Conservation (phyloP, 2,888 invertebrate genomes). For the Rotaria sp. region DNA sequence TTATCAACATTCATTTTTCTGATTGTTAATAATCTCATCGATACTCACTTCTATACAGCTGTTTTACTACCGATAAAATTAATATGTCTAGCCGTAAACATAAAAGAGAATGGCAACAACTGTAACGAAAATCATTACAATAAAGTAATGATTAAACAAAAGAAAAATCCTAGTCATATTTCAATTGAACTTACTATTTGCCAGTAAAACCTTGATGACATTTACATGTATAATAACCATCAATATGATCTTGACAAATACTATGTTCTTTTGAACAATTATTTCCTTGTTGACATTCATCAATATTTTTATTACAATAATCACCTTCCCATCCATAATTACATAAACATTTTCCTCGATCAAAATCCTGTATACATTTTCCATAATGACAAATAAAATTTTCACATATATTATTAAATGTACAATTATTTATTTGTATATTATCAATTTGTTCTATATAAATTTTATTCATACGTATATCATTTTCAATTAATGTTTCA, state of each 20-base stretch:
- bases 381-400: background rate
- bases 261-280: slow-evolving; percentile 5
- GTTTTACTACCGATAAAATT: background rate
- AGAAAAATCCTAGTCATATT: background rate
- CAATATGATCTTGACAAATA: background rate
- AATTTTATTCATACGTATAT: background rate
- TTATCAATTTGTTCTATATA: background rate
- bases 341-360: background rate
- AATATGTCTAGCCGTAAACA: background rate
- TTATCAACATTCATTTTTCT: too few relatives aligned
- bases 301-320: background rate
- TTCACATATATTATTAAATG: slow-evolving; percentile 6
- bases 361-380: background rate
- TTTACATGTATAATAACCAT: background rate
- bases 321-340: slow-evolving; percentile 18
- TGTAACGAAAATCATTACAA: background rate
- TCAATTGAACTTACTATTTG: background rate
- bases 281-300: slow-evolving; percentile 11
- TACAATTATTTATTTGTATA: slow-evolving; percentile 25
- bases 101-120: background rate
- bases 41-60: too few relatives aligned
- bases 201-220: slow-evolving; percentile 17
- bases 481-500: background rate
- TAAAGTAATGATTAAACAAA: background rate
- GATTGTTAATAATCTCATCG: too few relatives aligned